A percentile compares a stretch with the other conserved stretches of the same genome.
phyloP scores from a whole-genome alignment of 2,113 vertebrate genomes.

The Gambusia affinis region DNA sequence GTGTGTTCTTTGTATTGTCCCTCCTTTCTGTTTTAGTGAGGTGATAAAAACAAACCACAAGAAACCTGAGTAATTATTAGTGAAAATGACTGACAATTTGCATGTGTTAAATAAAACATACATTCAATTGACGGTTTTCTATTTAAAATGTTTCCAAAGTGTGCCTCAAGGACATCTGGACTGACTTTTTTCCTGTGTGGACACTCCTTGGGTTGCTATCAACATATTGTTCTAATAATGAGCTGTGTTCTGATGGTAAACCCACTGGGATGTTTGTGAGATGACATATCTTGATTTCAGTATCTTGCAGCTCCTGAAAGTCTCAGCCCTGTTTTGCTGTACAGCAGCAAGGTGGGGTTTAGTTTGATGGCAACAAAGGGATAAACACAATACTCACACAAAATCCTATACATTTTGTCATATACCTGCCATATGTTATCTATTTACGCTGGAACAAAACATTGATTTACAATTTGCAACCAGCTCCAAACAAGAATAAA shows the following conservation, averaged over 20 bases:
- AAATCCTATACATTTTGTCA: background rate
- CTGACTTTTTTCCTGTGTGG: conserved; percentile 19
- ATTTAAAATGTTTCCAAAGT: background rate
- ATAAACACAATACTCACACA: background rate
- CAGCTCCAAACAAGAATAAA: conserved; percentile 2
- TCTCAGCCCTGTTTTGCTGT: conserved; percentile 13
- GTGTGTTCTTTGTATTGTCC: background rate
- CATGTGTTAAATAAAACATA: conserved; percentile 2
- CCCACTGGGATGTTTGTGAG: conserved; percentile 30
- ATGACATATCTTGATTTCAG: conserved; percentile 52
- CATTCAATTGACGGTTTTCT: background rate
- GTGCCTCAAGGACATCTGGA: conserved; percentile 22
- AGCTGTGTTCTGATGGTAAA: conserved; percentile 41
- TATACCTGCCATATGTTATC: background rate
- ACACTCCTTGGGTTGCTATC: conserved; percentile 17
- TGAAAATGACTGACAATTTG: background rate
- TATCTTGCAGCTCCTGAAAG: conserved; percentile 24
- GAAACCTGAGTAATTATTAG: background rate
- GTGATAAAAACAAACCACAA: background rate
- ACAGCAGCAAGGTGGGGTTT: conserved; percentile 36
- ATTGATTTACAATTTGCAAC: conserved; percentile 8
- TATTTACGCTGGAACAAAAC: background rate
- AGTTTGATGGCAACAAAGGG: background rate
- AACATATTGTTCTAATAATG: conserved; percentile 42
- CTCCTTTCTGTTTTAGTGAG: background rate